Evolutionary conservation across 2,888 invertebrate species (phyloP), one percentile per base, ranked within the genome.

Genomic region (Pediacus dermestoides): DNA sequence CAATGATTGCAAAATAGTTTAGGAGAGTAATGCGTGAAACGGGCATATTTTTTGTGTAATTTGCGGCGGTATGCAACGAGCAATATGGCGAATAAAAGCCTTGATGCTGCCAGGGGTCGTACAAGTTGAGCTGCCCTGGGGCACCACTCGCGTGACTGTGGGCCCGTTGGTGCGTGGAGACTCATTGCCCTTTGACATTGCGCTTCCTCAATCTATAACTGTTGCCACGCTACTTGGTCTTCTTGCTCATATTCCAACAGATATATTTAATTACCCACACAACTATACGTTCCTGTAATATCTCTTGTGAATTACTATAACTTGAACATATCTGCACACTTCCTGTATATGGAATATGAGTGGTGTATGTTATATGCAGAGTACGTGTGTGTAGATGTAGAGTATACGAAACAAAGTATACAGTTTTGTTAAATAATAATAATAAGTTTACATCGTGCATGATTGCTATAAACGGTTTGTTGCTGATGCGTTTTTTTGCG

Each of bases 101-200:
- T 4, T 9, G 4, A 23, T 23, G 23, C 23, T 10, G 9, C n/a
- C 10, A n/a, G 23, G 23, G 9, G 10, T 23, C 3, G 9, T 23
- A n/a, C 9, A 3, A 23, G 23, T 18, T 18, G 18, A 4, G 18
- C 18, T n/a, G 23, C 23, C 23, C 8, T n/a, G 10, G 10, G 28
- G 3, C 4, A 28, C 36, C 34, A 37, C 45, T 53, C 46, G 50
- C 48, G 50, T 50, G 50, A 49, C 46, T 44, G 35, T 34, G 34
- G 34, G 22, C 34, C 42, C 53, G 53, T 53, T 61, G 63, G 62
- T 64, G 64, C 64, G 64, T 64, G 64, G 62, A 56, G 61, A 58
- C 62, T 63, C 51, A 52, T 48, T 64, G 64, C 62, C 66, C 67
- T 63, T 53, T 66, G 64, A 66, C 67, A 64, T 54, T 34, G 39